These are phyloP conservation scores for Dicentrarchus labrax DNA, from an alignment of 2,113 vertebrate genomes.

Conservation along the genomic window DNA sequence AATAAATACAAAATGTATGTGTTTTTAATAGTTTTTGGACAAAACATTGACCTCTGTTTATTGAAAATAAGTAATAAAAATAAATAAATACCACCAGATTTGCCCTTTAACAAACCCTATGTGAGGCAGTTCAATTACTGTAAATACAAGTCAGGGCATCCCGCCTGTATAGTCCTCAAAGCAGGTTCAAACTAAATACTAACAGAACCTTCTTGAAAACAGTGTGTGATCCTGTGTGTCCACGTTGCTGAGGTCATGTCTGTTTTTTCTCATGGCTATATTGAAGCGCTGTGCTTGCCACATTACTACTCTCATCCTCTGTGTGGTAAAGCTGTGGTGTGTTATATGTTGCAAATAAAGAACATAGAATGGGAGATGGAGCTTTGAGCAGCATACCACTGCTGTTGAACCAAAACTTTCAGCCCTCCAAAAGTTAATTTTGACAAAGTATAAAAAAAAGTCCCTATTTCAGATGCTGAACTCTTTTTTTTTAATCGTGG, in stretches of 20 bases:
- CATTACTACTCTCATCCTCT: slow-evolving; percentile 38
- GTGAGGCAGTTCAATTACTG: too few relatives aligned
- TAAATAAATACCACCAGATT: neutral
- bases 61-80: neutral
- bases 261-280: slow-evolving; percentile 29
- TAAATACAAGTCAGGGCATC: neutral
- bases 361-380: neutral
- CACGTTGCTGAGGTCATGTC: slow-evolving; percentile 22
- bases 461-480: neutral
- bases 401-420: slow-evolving; percentile 28
- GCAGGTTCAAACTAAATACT: slow-evolving; percentile 27
- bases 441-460: neutral
- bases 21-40: too few relatives aligned
- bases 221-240: slow-evolving; percentile 6
- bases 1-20: too few relatives aligned
- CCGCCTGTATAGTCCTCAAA: slow-evolving; percentile 25
- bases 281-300: slow-evolving; percentile 18
- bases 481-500: neutral
- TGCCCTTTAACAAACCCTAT: neutral
- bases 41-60: neutral
- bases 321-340: slow-evolving; percentile 40
- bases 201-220: neutral
- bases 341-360: slow-evolving; percentile 15
- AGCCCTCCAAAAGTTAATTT: neutral
- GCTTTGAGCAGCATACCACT: slow-evolving; percentile 9